Conservation (phyloP, 2,797 vertebrate genomes). For the Poeciliopsis infans region DNA sequence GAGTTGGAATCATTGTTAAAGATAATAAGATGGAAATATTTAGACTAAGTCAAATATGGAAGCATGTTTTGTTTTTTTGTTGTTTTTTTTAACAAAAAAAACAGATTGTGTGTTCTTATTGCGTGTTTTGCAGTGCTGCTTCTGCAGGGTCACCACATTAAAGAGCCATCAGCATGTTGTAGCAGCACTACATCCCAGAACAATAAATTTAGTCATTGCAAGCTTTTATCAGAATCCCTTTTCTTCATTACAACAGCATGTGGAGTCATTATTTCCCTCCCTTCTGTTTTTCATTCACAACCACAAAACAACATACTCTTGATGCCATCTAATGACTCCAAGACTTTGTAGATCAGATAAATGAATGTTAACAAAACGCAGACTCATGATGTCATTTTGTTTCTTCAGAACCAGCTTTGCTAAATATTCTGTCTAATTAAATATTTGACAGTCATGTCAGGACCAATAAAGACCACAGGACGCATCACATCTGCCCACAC, state of each 20-base stretch:
- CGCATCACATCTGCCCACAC: background rate
- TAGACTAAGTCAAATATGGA: constrained; percentile 1
- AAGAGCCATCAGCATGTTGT: constrained; percentile 23
- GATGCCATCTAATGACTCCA: constrained; percentile 22
- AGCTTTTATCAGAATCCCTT: constrained; percentile 2
- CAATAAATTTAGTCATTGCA: background rate
- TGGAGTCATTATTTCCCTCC: constrained; percentile 18
- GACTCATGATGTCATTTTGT: constrained; percentile 41
- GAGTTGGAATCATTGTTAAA: background rate
- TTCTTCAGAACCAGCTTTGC: constrained; percentile 36
- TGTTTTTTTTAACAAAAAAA: background rate
- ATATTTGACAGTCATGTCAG: background rate
- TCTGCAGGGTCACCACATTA: constrained; percentile 32
- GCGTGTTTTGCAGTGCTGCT: constrained; percentile 13
- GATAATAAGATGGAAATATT: constrained; percentile 13
- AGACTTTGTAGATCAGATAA: constrained; percentile 47
- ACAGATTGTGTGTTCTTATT: constrained; percentile 6
- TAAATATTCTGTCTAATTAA: constrained; percentile 21
- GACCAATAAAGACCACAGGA: constrained; percentile 21
- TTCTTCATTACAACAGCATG: constrained; percentile 25
- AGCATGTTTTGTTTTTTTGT: background rate
- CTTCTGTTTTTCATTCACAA: constrained; percentile 35
- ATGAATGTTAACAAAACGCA: constrained; percentile 28
- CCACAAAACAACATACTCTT: constrained; percentile 13
- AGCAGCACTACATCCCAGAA: constrained; percentile 12